These are phyloP conservation scores for Nasua narica DNA, from an alignment of 2,797 vertebrate genomes.

Conservation along the genomic window DNA sequence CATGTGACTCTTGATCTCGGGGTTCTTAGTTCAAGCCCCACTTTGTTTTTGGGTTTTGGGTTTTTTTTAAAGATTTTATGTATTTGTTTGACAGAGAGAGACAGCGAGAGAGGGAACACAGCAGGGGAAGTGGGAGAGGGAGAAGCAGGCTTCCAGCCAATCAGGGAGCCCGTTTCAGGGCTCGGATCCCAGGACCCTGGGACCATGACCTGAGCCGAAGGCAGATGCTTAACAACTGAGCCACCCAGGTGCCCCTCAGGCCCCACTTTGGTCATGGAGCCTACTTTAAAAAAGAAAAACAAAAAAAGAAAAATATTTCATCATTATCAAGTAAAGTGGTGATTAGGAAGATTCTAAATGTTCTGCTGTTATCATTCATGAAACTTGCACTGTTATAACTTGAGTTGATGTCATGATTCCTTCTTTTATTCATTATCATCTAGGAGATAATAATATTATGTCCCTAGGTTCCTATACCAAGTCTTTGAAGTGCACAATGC, in stretches of 20 bases:
- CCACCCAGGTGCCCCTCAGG: neutral
- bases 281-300: neutral
- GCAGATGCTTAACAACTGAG: too few species aligned
- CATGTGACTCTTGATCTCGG: neutral
- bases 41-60: neutral
- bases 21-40: neutral
- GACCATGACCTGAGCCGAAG: too few species aligned
- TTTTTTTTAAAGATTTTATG: too few species aligned
- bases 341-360: neutral
- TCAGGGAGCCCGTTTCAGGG: too few species aligned
- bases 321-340: neutral
- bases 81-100: too few species aligned
- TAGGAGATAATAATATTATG: neutral
- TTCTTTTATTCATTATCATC: neutral
- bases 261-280: neutral
- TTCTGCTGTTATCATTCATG: neutral
- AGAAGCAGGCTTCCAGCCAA: too few species aligned
- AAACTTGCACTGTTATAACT: neutral
- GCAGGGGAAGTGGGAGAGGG: too few species aligned
- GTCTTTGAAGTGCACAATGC: neutral
- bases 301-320: neutral
- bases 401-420: neutral
- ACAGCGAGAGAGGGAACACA: too few species aligned
- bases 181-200: rapidly evolving
- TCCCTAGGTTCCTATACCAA: neutral